phyloP scores from a whole-genome alignment of 1,140 invertebrate genomes.

The Pentalonia nigronervosa region DNA sequence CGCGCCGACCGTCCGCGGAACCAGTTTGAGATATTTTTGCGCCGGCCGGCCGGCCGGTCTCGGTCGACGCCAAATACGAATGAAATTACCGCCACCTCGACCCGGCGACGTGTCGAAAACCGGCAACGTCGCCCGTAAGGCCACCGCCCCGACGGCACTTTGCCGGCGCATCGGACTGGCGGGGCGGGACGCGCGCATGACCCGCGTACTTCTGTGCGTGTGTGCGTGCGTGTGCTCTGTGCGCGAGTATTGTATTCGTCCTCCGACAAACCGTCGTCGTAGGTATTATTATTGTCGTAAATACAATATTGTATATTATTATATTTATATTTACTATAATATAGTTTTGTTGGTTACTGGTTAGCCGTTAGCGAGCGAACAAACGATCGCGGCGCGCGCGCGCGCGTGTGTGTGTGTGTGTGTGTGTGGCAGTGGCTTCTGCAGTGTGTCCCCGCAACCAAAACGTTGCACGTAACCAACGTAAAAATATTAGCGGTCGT shows the following conservation, averaged over 20 bases:
- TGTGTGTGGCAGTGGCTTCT: conserved; percentile 36
- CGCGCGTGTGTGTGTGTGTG: conserved; percentile 3
- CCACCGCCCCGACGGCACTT: not conserved
- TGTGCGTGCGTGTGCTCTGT: not conserved
- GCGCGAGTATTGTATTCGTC: conserved; percentile 30
- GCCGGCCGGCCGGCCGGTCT: conserved; percentile 6
- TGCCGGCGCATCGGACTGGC: not conserved
- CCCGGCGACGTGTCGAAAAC: not conserved
- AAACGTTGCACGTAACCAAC: conserved; percentile 32
- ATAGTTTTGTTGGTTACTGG: conserved; percentile 22
- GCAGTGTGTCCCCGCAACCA: conserved; percentile 32
- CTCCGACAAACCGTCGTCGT: conserved; percentile 32
- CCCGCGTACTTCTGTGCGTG: not conserved
- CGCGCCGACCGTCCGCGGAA: not conserved
- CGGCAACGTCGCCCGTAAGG: conserved; percentile 57
- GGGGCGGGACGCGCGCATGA: not conserved
- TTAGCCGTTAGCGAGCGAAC: not conserved
- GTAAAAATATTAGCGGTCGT: conserved; percentile 9
- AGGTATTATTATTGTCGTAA: conserved; percentile 7
- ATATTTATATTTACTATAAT: not conserved
- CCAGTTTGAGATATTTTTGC: conserved; percentile 39
- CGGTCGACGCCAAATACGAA: conserved; percentile 51
- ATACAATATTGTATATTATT: not conserved
- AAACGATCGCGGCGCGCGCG: not conserved
- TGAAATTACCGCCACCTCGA: not conserved